Base-by-base conservation (phyloP, 2,888 invertebrate genomes). In the Melieria crassipennis region DNA sequence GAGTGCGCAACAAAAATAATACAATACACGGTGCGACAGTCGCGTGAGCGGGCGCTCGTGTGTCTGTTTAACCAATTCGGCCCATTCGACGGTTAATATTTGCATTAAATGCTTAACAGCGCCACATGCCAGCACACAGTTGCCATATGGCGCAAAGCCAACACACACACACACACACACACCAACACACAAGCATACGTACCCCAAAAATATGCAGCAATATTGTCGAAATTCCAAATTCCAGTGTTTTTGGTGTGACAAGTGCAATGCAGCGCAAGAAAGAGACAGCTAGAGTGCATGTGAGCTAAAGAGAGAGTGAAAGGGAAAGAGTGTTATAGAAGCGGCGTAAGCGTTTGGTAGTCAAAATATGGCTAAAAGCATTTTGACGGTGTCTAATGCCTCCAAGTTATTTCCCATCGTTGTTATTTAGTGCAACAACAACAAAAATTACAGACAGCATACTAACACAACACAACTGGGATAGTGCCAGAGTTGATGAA, bases 351-450 rank as follows among this genome's bases (percentile, higher is more conserved):
- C 30, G 30, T 30, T 30, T 30, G 30, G 30, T 30, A 52, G 64
- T 52, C 43, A 60, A n/a, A 30, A 50, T 11, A 47, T 61, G 63
- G 47, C 45, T 16, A 48, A 42, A 67, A 13, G 61, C 81, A 77
- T 69, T 80, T 76, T 7, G 52, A 52, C 72, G 75, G 76, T 76
- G 80, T 76, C 77, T 82, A 80, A 80, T 82, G 82, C 82, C 82
- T 81, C 79, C 78, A 82, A 82, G 82, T 77, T 63, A 63, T 63
- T 63, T 13, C 13, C 46, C 47, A 16, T 47, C 30, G 63, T 63
- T 48, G 63, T 63, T 48, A 46, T 63, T 16, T 47, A 62, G 16
- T 46, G 46, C 13, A 13, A 43, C 64, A 57, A 13, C 45, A 42
- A 11, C 45, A 65, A 43, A 42, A 10, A n/a, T 11, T 13, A 42